Percentiles rank a stretch among this genome's conserved stretches.
Evolutionary conservation across 1,140 invertebrate genomes (phyloP).

Genomic region (Metopolophium dirhodum): DNA sequence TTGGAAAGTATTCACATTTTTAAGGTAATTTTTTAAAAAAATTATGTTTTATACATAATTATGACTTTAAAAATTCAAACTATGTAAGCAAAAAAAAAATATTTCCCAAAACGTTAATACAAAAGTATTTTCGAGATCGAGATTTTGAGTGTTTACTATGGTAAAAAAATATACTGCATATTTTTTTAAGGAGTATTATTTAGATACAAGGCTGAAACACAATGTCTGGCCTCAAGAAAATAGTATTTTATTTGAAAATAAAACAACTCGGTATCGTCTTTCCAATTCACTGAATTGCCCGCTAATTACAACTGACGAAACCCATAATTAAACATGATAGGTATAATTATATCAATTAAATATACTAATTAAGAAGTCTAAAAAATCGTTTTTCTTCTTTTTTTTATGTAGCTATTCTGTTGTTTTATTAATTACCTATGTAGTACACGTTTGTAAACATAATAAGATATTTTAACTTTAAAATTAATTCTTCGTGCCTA

Average conservation of each 20-base stretch:
- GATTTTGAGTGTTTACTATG: background rate
- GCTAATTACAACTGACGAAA: background rate
- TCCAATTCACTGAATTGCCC: background rate
- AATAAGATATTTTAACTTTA: background rate
- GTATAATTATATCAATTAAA: background rate
- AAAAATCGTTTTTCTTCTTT: background rate
- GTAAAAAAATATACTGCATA: background rate
- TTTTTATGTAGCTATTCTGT: background rate
- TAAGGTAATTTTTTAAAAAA: background rate
- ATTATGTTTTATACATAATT: too few species aligned
- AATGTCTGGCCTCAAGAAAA: background rate
- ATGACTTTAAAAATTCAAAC: background rate
- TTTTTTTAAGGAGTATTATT: background rate
- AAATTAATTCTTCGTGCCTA: background rate
- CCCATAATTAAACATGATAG: background rate
- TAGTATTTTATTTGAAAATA: background rate
- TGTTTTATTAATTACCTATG: background rate
- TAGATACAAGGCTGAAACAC: background rate
- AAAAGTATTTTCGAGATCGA: background rate
- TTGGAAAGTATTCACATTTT: background rate
- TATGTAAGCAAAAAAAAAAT: background rate
- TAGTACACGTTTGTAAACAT: background rate
- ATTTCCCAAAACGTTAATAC: background rate
- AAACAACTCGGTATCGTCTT: background rate
- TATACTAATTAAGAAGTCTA: background rate